These are phyloP conservation scores for Ctena decussata DNA, from an alignment of 2,888 invertebrate genomes.

Conservation along the genomic window DNA sequence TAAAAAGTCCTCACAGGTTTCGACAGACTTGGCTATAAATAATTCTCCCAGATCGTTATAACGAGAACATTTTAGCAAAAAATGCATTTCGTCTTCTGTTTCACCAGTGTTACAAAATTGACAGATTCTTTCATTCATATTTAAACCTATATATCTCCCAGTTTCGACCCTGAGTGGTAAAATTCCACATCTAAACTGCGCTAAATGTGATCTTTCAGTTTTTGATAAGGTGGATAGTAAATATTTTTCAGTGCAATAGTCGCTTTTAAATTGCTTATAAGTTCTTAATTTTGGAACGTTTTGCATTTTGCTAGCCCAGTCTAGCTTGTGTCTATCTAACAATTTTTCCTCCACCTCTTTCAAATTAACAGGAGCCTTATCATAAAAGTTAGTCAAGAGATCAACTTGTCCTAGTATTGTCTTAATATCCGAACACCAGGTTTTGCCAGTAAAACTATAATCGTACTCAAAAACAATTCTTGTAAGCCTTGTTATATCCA, in stretches of 20 bases:
- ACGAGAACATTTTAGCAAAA: neutral
- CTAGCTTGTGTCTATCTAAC: neutral
- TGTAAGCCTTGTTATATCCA: neutral
- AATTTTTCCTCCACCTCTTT: neutral
- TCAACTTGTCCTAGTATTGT: neutral
- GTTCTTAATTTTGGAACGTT: constrained; percentile 1
- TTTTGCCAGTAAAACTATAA: constrained; percentile 20
- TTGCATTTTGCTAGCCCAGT: neutral
- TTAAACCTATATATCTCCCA: neutral
- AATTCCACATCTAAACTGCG: constrained; percentile 4
- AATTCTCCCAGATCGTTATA: neutral
- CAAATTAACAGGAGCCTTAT: neutral
- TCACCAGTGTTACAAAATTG: neutral
- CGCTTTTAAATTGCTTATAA: neutral
- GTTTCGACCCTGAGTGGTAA: neutral
- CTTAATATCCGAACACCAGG: neutral
- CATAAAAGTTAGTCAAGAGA: neutral
- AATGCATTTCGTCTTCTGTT: neutral
- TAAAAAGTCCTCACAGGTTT: neutral
- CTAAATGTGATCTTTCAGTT: neutral
- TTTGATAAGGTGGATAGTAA: neutral
- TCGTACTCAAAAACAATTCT: constrained; percentile 14
- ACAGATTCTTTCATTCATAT: neutral
- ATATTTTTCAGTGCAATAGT: neutral
- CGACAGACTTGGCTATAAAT: neutral